Percentiles rank a stretch among this genome's conserved stretches.
phyloP scores from a whole-genome alignment of 2,113 vertebrate species.

The Pipa parva region DNA sequence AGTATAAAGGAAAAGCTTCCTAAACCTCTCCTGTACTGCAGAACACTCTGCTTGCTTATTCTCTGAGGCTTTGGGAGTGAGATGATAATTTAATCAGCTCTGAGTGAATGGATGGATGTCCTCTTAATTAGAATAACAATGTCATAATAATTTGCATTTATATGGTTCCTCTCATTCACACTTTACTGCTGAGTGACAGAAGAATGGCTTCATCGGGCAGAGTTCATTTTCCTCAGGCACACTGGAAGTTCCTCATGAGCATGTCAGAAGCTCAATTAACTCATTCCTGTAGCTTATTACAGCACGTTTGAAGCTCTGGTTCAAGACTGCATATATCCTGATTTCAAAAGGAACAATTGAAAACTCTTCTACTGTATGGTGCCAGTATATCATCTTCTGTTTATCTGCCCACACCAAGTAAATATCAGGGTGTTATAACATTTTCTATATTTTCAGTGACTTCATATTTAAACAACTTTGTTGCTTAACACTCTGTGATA shows the following conservation, averaged over 20 bases:
- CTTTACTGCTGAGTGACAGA: conserved; percentile 17
- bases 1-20: conserved; percentile 9
- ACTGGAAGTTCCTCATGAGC: background rate
- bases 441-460: no score
- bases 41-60: conserved; percentile 20
- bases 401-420: no score
- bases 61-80: conserved; percentile 32
- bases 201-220: conserved; percentile 22
- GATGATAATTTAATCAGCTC: conserved; percentile 43
- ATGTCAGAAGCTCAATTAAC: conserved; percentile 21
- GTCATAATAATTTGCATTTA: conserved; percentile 45
- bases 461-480: no score
- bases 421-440: no score
- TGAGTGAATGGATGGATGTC: conserved; percentile 42
- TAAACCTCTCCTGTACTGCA: background rate
- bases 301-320: no score
- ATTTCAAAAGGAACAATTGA: no score
- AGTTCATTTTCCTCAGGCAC: background rate
- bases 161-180: conserved; percentile 33
- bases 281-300: background rate
- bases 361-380: no score
- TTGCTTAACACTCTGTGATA: no score
- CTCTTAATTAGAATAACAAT: conserved; percentile 45
- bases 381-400: no score
- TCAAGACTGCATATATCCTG: no score